Evolutionary conservation across 2,797 vertebrate genomes (phyloP), one percentile per base, ranked within the genome.

Genomic region (Halcyon leucocephala): DNA sequence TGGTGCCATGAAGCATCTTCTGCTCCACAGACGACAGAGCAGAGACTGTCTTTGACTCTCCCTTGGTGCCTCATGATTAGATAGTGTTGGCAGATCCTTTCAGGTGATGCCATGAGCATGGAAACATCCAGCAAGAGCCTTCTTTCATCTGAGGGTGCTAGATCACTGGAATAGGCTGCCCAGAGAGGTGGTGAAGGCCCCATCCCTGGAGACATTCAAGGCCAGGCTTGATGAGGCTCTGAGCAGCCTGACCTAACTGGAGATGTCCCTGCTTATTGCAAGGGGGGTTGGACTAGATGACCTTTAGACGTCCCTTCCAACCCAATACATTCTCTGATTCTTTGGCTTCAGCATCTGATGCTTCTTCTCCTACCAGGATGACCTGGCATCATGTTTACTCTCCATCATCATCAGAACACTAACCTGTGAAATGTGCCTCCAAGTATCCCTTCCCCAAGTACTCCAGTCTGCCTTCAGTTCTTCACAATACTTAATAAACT

Each of bases 1-100:
- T 21, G 46, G n/a, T 54, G 52, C 52, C n/a, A 20, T 11, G 7
- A n/a, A 78, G 24, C 55, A 31, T 6, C 49, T 44, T 46, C 71
- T 62, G 52, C 57, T 73, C 29, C 39, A 2, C 33, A 21, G n/a
- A 15, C 25, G 2, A 2, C 4, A 9, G 73, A 86, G 39, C 29
- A 42, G 72, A 24, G 13, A 10, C 7, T 20, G 26, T 35, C 42
- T 58, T 33, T 16, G 51, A 39, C 46, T 42, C 61, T 87, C 60
- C 33, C 22, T 12, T 1, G 0, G 3, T 9, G 46, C 44, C 28
- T 52, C 44, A 9, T 0, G 2, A 55, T 16, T 14, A 5, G 35
- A 41, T 12, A 20, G 6, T 12, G 26, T 17, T 83, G 86, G 52
- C 35, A 80, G 21, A 52, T 20, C 49, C 14, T 65, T 82, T 14